Base-by-base conservation (phyloP, 2,113 vertebrate genomes). In the Tautogolabrus adspersus region DNA sequence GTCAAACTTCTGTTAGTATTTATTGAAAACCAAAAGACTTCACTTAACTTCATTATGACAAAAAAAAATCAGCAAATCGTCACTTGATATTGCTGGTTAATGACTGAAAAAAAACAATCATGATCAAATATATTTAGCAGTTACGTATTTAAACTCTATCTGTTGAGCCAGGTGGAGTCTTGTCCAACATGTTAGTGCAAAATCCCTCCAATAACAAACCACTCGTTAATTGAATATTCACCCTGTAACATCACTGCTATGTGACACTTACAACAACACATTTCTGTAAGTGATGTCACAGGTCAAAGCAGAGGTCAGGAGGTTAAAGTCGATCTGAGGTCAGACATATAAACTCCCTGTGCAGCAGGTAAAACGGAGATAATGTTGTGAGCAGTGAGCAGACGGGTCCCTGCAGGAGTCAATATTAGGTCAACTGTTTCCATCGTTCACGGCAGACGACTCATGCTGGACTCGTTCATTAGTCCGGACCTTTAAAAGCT, bases 371-470 rank as follows among this genome's bases (percentile, higher is more conserved):
- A 77, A 16, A 52, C 49, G 19, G 18, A 72, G 1, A 0, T 55
- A 18, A 40, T 69, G 34, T 38, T 66, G 15, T 57, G 66, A 40
- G 74, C 71, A 68, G 0, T 9, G 57, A 80, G 72, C 65, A 22
- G 46, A 23, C 0, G 1, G n/a, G 13, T 83, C 68, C 26, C 82
- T 67, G 70, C 64, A 79, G 78, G 83, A 86, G 86, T 72, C 60
- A 69, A 23, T 72, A 54, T 87, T 52, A 83, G 73, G 70, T 70
- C 68, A 65, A 34, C 80, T 66, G 60, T 86, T 90, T 90, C 55
- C 57, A 78, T 68, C 61, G 26, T 77, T 81, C 16, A 54, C 34
- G 15, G 42, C 30, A 49, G 65, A 51, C 47, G 57, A 22, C 60
- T 86, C 52, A 62, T 84, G 81, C 67, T 79, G 51, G 63, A 81